Evolutionary conservation across 2,113 vertebrate genomes (phyloP).

Genomic region (Megatriorchis doriae): DNA sequence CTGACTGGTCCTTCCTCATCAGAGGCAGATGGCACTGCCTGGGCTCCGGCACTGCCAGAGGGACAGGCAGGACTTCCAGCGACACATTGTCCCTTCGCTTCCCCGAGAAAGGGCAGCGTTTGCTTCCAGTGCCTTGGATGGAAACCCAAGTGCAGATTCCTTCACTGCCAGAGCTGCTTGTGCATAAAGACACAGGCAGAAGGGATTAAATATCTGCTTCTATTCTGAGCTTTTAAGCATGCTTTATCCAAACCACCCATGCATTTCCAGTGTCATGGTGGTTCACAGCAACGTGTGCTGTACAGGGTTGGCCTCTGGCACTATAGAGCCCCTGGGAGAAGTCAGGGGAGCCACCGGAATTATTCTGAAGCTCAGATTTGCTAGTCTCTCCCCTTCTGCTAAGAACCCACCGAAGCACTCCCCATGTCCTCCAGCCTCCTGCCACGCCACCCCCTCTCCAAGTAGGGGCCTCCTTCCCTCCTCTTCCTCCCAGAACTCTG

Average conservation of each 20-base stretch:
- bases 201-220: not conserved
- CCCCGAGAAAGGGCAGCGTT: not conserved
- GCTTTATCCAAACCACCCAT: not conserved
- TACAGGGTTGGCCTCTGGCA: not conserved
- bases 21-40: not conserved
- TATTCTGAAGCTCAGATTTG: not conserved
- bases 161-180: not conserved
- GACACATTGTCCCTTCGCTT: fast-evolving
- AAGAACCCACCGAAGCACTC: no score
- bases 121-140: not conserved
- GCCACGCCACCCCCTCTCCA: not conserved
- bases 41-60: not conserved
- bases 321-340: not conserved
- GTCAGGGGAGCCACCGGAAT: not conserved
- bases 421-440: not conserved
- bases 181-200: not conserved
- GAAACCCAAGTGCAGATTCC: not conserved
- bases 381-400: no score
- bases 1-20: not conserved
- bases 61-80: not conserved
- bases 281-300: not conserved
- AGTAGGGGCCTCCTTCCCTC: not conserved
- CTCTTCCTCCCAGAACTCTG: not conserved
- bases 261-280: not conserved
- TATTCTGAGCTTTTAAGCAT: not conserved